Percentiles rank a stretch among this genome's conserved stretches.
phyloP scores from a whole-genome alignment of 2,113 vertebrate genomes.

The Nothoprocta perdicaria region DNA sequence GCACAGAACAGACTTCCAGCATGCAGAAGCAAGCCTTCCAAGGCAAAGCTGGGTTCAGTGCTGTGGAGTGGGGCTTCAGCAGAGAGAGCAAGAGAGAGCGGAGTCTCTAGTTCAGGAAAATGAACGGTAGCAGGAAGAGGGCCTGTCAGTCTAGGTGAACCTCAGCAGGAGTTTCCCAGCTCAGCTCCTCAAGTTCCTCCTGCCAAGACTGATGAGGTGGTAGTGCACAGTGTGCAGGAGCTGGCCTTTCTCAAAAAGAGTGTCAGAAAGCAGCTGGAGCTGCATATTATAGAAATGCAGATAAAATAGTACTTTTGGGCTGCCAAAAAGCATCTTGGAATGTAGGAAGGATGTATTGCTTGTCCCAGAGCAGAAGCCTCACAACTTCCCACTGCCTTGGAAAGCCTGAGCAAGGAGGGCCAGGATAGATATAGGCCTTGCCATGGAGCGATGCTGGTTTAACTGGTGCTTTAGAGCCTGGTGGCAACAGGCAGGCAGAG shows the following conservation, averaged over 20 bases:
- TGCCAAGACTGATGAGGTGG: neutral
- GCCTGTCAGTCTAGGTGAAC: neutral
- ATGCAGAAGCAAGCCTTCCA: too few relatives aligned
- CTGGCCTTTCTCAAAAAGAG: neutral
- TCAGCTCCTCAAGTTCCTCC: neutral
- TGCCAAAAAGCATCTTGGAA: neutral
- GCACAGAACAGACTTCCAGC: too few relatives aligned
- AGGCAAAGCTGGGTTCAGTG: too few relatives aligned
- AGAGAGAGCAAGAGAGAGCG: neutral
- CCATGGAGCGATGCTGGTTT: too few relatives aligned
- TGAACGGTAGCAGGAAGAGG: neutral
- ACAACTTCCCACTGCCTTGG: too few relatives aligned
- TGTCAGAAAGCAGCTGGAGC: neutral
- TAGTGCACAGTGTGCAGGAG: neutral
- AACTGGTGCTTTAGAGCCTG: too few relatives aligned
- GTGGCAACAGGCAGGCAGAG: too few relatives aligned
- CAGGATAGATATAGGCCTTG: too few relatives aligned
- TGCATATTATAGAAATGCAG: neutral
- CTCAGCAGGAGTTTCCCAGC: neutral
- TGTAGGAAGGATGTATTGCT: neutral
- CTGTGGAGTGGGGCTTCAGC: too few relatives aligned
- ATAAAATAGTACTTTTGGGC: neutral
- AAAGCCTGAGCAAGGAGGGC: too few relatives aligned
- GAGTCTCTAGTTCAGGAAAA: neutral
- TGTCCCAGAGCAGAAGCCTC: neutral